Conservation (phyloP, 2,113 vertebrate species). For the Thomomys bottae region DNA sequence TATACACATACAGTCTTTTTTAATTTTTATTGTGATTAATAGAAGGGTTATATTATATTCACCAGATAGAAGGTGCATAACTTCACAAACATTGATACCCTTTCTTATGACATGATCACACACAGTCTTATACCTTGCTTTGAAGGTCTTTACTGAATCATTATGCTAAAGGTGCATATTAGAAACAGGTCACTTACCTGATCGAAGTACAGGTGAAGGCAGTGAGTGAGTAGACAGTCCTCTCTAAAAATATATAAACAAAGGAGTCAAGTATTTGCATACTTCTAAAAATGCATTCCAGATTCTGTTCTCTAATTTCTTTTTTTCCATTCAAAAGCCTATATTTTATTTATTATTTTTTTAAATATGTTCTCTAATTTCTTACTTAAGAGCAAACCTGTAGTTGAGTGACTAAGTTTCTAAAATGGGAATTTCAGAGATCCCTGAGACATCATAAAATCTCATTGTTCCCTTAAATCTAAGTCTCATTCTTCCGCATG, state of each 20-base stretch:
- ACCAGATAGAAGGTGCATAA: no score
- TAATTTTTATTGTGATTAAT: not conserved
- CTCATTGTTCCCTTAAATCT: not conserved
- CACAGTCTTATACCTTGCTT: not conserved
- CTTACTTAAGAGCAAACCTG: not conserved
- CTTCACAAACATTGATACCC: no score
- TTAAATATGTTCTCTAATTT: conserved; percentile 37
- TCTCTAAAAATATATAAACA: not conserved
- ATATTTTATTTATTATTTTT: no score
- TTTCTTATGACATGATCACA: not conserved
- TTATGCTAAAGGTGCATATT: not conserved
- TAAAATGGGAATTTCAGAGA: not conserved
- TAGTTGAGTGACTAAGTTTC: not conserved
- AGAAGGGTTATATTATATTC: no score
- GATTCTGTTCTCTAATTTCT: conserved; percentile 23
- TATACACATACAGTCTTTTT: no score
- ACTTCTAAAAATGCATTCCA: not conserved
- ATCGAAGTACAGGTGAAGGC: not conserved
- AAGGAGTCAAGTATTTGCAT: not conserved
- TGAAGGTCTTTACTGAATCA: not conserved
- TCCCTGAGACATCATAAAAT: not conserved
- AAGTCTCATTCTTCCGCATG: not conserved
- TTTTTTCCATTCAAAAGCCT: no score
- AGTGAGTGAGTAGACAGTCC: not conserved
- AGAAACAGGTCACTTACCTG: not conserved